Base-by-base conservation (phyloP, 2,888 invertebrate species). In the Tetragonula carbonaria region DNA sequence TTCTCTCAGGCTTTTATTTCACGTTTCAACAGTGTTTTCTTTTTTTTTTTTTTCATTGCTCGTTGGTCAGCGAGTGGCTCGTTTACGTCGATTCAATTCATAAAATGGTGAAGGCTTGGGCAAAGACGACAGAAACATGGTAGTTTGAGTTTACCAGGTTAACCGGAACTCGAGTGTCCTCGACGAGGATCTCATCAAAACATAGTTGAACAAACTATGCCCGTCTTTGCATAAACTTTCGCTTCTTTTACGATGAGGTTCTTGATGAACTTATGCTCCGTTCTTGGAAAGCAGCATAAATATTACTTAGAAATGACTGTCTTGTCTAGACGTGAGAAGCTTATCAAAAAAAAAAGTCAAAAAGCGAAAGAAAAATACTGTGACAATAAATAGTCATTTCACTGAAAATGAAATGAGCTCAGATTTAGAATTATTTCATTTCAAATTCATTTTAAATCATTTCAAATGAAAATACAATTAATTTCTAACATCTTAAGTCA, bases 141-240 rank as follows among this genome's bases (percentile, higher is more conserved):
- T 13, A 57, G n/a, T 13, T 14, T 5, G 14, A 23, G 74, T 78
- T 76, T 76, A 82, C 82, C 76, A 55, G 70, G 85, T 77, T 80
- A 74, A 74, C 79, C 76, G 74, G 71, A 71, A 53, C 71, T 83
- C 23, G 68, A 80, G 80, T 67, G 62, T 73, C 71, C 80, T 85
- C 80, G 67, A 55, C 62, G 63, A 62, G 83, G 82, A 80, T 77
- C 85, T 85, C 79, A 83, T 85, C 83, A 74, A 62, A 77, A 71
- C 50, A 74, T 67, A 62, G 74, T 80, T 83, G 71, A 83, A 85
- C 85, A 80, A 77, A 66, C 71, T 74, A 78, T 80, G 53, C 72
- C 57, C 71, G 66, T 57, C 73, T 63, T 57, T 57, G 57, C 63
- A 68, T 74, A 72, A 85, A 80, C 66, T 77, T 74, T 67, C 71